Base-by-base conservation (phyloP, 2,113 vertebrate species). In the Nycticebus coucang region DNA sequence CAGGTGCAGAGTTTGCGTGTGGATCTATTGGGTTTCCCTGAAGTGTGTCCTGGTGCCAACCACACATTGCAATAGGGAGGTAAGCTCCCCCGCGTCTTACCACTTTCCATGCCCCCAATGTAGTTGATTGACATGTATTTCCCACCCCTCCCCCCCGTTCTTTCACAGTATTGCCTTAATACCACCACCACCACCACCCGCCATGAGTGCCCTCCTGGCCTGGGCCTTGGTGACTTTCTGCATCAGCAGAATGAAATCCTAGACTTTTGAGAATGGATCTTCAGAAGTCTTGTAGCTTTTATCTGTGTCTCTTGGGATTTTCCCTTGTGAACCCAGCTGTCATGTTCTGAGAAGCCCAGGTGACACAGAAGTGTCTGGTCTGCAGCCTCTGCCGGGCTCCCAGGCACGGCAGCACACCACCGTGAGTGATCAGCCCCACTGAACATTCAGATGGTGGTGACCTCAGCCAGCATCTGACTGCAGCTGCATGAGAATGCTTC, bases 331-430 rank as follows among this genome's bases (percentile, higher is more conserved):
- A 30, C 41, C 21, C 17, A 35, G 45, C 66, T 11, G 59, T 28
- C 9, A 2, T 10, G 22, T 53, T 75, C 68, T 41, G 69, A 68
- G 82, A 53, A 53, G 53, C 53, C 41, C 35, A 45, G 1, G 91
- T 33, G 50, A 79, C 3, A 0, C 4, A 6, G 64, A 35, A 37
- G n/a, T 53, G 12, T 21, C 41, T 2, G 2, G 0, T 2, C 15
- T 6, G 59, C 26, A 75, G 41, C 50, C 62, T 64, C 41, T 26
- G 35, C 41, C 22, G 15, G 64, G 19, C 30, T 82, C 41, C 64
- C 57, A 0, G 26, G 59, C 2, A 9, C 4, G 30, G 4, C 22
- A 33, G 7, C 1, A 28, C 1, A 3, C 24, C 55, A 0, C 2
- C 7, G 22, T 26, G 89, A 60, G 7, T 10, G 0, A 9, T 33